phyloP scores from a whole-genome alignment of 2,888 invertebrate species.

The Girardia tigrina region DNA sequence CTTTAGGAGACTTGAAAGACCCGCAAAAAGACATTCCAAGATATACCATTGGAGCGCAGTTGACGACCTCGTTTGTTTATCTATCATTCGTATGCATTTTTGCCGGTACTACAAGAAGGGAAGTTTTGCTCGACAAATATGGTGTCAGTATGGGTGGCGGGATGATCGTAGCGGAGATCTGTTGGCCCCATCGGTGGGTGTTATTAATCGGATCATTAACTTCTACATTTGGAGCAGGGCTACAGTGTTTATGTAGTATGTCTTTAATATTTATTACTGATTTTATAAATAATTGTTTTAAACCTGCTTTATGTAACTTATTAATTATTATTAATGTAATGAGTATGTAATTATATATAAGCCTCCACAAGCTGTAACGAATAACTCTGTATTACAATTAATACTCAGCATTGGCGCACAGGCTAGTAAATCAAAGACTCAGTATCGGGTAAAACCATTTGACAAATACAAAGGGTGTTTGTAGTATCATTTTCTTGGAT shows the following conservation, averaged over 20 bases:
- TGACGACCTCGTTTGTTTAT: slow-evolving; percentile 86
- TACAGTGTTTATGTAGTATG: slow-evolving; percentile 64
- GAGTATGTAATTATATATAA: no score
- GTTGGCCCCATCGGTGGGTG: slow-evolving; percentile 89
- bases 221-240: slow-evolving; percentile 88
- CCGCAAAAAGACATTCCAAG: slow-evolving; percentile 94
- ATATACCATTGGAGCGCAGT: slow-evolving; percentile 86
- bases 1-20: slow-evolving; percentile 68
- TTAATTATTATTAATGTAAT: no score
- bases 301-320: no score
- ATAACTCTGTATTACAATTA: no score
- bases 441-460: no score
- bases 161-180: slow-evolving; percentile 80
- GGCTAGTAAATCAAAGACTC: no score
- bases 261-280: not conserved
- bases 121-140: slow-evolving; percentile 89
- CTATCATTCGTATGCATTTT: slow-evolving; percentile 76
- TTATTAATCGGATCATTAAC: slow-evolving; percentile 93
- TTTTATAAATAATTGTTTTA: no score
- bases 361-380: no score
- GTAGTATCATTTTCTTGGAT: no score
- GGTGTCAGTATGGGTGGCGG: slow-evolving; percentile 62
- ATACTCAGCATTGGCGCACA: no score
- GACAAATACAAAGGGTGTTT: no score
- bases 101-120: slow-evolving; percentile 82